Percentiles rank a stretch among this genome's conserved stretches.
Evolutionary conservation across 1,140 invertebrate genomes (phyloP).

Genomic region (Apocrypta bakeri): DNA sequence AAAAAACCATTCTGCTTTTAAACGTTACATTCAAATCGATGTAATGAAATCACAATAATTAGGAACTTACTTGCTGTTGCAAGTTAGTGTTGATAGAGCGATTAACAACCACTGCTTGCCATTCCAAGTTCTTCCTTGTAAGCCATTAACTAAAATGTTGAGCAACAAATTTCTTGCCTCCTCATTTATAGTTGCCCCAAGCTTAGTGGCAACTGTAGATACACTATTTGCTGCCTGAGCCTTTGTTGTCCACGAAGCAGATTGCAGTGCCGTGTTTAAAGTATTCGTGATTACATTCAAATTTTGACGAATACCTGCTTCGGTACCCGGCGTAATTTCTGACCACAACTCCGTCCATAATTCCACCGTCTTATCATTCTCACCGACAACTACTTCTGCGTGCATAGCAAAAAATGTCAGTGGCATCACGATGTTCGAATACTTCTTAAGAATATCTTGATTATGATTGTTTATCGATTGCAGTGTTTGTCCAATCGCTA

Average conservation of each 20-base stretch:
- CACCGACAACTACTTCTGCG: conserved; percentile 81
- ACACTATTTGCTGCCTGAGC: conserved; percentile 89
- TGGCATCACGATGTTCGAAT: conserved; percentile 86
- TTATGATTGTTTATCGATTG: conserved; percentile 89
- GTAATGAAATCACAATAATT: neutral
- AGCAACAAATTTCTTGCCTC: conserved; percentile 81
- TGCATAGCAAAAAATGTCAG: conserved; percentile 94
- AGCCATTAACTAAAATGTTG: conserved; percentile 80
- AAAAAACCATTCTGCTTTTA: conserved; percentile 31
- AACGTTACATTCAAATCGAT: neutral
- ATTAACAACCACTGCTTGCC: conserved; percentile 89
- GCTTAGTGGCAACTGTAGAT: conserved; percentile 84
- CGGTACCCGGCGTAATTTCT: conserved; percentile 89
- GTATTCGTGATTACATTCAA: conserved; percentile 83
- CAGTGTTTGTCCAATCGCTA: conserved; percentile 85
- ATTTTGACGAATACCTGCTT: conserved; percentile 87
- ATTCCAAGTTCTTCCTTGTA: conserved; percentile 90
- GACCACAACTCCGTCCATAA: conserved; percentile 93
- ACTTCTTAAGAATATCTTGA: conserved; percentile 87
- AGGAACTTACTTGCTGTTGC: conserved; percentile 80
- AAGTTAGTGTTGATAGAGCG: conserved; percentile 83
- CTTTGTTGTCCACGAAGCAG: conserved; percentile 90
- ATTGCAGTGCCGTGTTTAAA: conserved; percentile 82
- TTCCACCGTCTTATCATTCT: conserved; percentile 79
- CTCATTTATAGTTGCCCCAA: conserved; percentile 80